A percentile compares a stretch with the other conserved stretches of the same genome.
Conservation (phyloP, 2,888 invertebrate genomes). For the Lepidochrysops patricia region DNA sequence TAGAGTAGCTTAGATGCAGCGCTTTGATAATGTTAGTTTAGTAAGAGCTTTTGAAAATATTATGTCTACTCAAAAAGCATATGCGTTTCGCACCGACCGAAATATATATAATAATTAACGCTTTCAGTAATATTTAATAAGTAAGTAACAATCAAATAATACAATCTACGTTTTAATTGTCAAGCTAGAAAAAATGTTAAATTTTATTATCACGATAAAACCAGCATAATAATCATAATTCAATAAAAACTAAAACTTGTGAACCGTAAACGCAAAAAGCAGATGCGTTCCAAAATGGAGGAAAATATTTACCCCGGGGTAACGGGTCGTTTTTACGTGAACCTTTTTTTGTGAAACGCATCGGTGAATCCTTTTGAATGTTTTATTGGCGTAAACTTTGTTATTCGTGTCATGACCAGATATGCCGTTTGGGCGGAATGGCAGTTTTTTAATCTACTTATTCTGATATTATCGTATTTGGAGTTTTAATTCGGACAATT, state of each 20-base stretch:
- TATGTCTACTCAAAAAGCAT: no score
- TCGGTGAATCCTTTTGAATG: constrained; percentile 48
- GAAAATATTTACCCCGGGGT: constrained; percentile 40
- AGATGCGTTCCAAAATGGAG: constrained; percentile 33
- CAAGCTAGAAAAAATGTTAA: no score
- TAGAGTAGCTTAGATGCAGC: neutral
- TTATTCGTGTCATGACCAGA: constrained; percentile 38
- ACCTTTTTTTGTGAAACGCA: constrained; percentile 39
- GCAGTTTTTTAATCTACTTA: constrained; percentile 15
- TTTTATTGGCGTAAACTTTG: constrained; percentile 41
- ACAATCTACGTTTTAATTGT: no score
- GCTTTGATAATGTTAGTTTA: no score
- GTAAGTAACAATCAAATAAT: no score
- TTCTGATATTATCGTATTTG: constrained; percentile 5
- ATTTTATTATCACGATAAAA: neutral
- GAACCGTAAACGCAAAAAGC: constrained; percentile 27
- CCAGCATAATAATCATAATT: constrained; percentile 26
- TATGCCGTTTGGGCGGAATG: constrained; percentile 33
- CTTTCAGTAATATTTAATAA: no score
- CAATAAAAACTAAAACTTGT: constrained; percentile 38
- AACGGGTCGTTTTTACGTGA: constrained; percentile 38
- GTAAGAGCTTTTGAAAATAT: no score
- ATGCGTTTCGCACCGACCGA: no score
- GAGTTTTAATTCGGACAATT: neutral
- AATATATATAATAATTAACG: no score